These are phyloP conservation scores for Valencia hispanica DNA, from an alignment of 2,797 vertebrate species.

Conservation along the genomic window DNA sequence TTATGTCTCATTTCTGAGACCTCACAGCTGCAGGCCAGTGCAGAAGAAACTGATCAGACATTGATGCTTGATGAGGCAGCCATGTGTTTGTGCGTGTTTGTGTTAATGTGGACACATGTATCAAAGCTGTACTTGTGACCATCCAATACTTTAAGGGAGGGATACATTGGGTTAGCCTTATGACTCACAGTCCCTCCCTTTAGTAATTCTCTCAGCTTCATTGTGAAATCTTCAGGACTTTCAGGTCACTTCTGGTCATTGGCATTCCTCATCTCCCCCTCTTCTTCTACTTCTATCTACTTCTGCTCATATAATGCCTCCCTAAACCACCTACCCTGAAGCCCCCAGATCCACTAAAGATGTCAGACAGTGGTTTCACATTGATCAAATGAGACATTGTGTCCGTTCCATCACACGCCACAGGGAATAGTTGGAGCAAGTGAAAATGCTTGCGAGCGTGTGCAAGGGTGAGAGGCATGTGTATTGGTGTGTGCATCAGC, in stretches of 20 bases:
- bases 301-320: slow-evolving; percentile 53
- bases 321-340: slow-evolving; percentile 49
- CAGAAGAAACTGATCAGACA: slow-evolving; percentile 48
- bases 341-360: slow-evolving; percentile 58
- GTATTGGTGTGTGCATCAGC: slow-evolving; percentile 4
- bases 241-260: slow-evolving; percentile 55
- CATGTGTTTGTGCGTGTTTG: slow-evolving; percentile 25
- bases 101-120: slow-evolving; percentile 26
- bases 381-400: slow-evolving; percentile 73
- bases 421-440: slow-evolving; percentile 58
- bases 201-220: slow-evolving; percentile 42
- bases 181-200: slow-evolving; percentile 38
- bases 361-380: slow-evolving; percentile 64
- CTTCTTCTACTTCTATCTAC: slow-evolving; percentile 23
- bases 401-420: slow-evolving; percentile 68
- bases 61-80: slow-evolving; percentile 36
- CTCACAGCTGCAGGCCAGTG: slow-evolving; percentile 55
- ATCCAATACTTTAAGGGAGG: slow-evolving; percentile 12
- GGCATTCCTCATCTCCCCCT: slow-evolving; percentile 4
- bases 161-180: slow-evolving; percentile 36
- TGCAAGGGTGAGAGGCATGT: slow-evolving; percentile 22
- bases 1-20: slow-evolving; percentile 65
- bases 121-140: slow-evolving; percentile 49
- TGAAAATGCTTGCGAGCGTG: slow-evolving; percentile 46
- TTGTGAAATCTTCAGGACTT: slow-evolving; percentile 55